phyloP scores from a whole-genome alignment of 2,888 invertebrate genomes.

The Zootermopsis nevadensis region DNA sequence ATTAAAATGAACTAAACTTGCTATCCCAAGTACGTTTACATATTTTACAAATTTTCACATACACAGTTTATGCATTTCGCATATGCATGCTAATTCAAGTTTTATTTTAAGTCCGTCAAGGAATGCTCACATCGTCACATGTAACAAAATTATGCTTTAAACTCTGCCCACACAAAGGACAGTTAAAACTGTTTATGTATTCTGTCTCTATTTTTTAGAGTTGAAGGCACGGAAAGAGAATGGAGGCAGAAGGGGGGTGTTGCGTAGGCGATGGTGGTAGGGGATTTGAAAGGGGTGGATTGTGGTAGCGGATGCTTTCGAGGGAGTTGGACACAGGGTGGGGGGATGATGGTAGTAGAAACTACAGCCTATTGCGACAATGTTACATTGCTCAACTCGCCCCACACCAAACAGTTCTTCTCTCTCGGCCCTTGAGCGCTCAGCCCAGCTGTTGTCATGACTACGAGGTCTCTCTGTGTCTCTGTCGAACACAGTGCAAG shows the following conservation, averaged over 20 bases:
- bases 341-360: neutral
- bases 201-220: neutral
- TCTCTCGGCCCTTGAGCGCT: slow-evolving; percentile 9
- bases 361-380: slow-evolving; percentile 16
- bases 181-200: neutral
- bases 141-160: neutral
- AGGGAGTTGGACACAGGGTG: neutral
- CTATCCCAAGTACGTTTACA: too few species aligned
- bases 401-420: neutral
- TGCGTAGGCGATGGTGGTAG: neutral
- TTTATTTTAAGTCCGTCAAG: too few species aligned
- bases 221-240: neutral
- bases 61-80: too few species aligned
- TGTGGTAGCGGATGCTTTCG: neutral
- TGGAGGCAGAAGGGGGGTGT: neutral
- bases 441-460: slow-evolving; percentile 25
- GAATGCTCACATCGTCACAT: neutral
- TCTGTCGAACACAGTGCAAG: neutral
- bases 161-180: neutral
- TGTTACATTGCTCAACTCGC: neutral
- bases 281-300: neutral
- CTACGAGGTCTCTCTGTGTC: neutral
- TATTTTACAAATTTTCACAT: too few species aligned
- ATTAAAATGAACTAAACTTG: too few species aligned
- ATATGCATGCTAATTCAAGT: too few species aligned